These are phyloP conservation scores for Drosophila takahashii DNA, from an alignment of 1,140 invertebrate species.

Conservation along the genomic window DNA sequence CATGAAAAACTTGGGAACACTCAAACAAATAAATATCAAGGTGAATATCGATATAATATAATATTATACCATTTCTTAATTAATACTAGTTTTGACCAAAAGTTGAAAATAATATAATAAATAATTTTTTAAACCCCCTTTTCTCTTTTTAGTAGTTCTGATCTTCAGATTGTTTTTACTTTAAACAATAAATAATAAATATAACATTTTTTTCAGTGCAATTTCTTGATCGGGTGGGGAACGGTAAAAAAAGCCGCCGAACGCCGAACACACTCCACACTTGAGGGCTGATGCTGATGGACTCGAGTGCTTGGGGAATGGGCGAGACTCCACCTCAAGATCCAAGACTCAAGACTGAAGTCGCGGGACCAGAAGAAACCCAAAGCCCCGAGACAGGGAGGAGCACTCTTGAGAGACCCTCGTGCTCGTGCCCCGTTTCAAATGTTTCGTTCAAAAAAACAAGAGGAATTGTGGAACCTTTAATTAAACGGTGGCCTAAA, in stretches of 20 bases:
- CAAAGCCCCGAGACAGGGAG: conserved; percentile 30
- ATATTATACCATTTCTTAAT: too few species aligned
- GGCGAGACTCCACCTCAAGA: conserved; percentile 30
- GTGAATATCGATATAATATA: too few species aligned
- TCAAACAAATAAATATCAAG: too few species aligned
- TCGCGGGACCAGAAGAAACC: conserved; percentile 19
- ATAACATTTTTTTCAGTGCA: conserved; percentile 7
- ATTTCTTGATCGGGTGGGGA: neutral
- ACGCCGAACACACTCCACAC: conserved; percentile 50
- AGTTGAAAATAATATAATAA: too few species aligned
- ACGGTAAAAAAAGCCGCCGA: conserved; percentile 39
- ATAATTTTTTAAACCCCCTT: too few species aligned
- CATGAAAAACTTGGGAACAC: conserved; percentile 1
- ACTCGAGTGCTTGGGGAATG: conserved; percentile 40
- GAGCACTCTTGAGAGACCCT: conserved; percentile 73
- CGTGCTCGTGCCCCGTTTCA: conserved; percentile 80
- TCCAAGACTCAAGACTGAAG: conserved; percentile 19
- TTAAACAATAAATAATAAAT: too few species aligned
- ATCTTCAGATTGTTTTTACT: too few species aligned
- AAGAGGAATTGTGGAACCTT: conserved; percentile 72
- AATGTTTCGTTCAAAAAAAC: conserved; percentile 51
- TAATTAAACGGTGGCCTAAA: conserved; percentile 85
- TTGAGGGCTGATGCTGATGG: conserved; percentile 49
- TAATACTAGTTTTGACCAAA: too few species aligned
- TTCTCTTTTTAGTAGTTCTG: too few species aligned